phyloP scores from a whole-genome alignment of 2,113 vertebrate species.

The Boulengeromyrus knoepffleri region DNA sequence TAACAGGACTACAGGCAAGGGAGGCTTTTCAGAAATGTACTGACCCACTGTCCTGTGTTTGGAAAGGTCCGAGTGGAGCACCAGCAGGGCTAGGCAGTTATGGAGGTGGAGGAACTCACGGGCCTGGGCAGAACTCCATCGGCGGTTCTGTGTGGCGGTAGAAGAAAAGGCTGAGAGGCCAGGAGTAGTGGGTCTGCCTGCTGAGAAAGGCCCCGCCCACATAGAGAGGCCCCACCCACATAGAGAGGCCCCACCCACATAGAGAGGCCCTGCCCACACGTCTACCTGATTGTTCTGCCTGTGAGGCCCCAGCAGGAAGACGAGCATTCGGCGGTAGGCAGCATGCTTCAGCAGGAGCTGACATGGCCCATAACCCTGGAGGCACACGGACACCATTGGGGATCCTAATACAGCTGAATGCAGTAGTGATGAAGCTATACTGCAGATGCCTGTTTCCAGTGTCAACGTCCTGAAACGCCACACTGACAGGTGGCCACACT shows the following conservation, averaged over 20 bases:
- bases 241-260: not conserved
- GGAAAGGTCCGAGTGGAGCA: slow-evolving; percentile 80
- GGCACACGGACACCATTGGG: slow-evolving; percentile 14
- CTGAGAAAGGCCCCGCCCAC: not conserved
- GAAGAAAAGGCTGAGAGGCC: not conserved
- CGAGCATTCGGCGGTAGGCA: slow-evolving; percentile 83
- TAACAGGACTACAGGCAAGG: not conserved
- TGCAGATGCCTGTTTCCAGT: not conserved
- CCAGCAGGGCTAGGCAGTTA: slow-evolving; percentile 82
- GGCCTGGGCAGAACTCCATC: slow-evolving; percentile 93
- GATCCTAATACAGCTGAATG: not conserved
- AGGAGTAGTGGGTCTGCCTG: not conserved
- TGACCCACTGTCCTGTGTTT: slow-evolving; percentile 80
- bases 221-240: not conserved
- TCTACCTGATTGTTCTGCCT: slow-evolving; percentile 86
- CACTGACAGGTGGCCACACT: not conserved
- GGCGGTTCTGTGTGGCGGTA: slow-evolving; percentile 72
- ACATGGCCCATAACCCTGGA: slow-evolving; percentile 79
- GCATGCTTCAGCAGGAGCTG: slow-evolving; percentile 85
- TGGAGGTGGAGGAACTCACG: slow-evolving; percentile 95
- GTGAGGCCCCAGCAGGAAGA: slow-evolving; percentile 82
- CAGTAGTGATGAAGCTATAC: not conserved
- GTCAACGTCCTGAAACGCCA: not conserved
- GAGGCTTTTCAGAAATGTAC: slow-evolving; percentile 19
- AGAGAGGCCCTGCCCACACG: not conserved